These are phyloP conservation scores for Sebastes schlegelii DNA, from an alignment of 2,113 vertebrate genomes.

Conservation along the genomic window DNA sequence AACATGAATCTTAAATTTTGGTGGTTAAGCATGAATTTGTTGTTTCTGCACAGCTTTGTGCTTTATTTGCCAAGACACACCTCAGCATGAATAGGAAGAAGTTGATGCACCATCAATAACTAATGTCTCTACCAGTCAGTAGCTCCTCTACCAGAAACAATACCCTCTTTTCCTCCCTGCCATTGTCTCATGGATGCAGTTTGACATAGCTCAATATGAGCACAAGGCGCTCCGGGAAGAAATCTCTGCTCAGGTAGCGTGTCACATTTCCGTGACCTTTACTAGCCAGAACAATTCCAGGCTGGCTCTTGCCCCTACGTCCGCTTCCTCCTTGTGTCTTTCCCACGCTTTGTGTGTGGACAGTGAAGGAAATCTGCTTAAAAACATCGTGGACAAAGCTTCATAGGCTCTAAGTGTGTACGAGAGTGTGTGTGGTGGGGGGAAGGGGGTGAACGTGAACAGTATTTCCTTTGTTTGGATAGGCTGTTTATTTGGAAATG, in stretches of 20 bases:
- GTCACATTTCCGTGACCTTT: constrained; percentile 85
- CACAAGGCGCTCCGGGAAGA: constrained; percentile 73
- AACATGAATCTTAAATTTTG: neutral
- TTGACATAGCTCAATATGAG: constrained; percentile 52
- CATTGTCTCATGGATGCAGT: constrained; percentile 71
- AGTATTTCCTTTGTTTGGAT: constrained; percentile 83
- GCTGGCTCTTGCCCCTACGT: constrained; percentile 79
- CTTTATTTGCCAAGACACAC: neutral
- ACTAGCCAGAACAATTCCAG: constrained; percentile 85
- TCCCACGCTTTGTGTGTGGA: constrained; percentile 84
- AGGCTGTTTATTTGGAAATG: constrained; percentile 78
- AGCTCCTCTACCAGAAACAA: constrained; percentile 59
- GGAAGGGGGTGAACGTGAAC: constrained; percentile 42
- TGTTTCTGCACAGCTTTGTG: neutral
- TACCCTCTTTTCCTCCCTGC: constrained; percentile 58
- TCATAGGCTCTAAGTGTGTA: constrained; percentile 55
- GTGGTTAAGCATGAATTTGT: neutral
- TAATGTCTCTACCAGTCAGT: constrained; percentile 74
- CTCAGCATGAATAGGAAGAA: constrained; percentile 10
- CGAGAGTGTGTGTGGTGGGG: neutral
- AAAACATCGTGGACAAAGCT: constrained; percentile 82
- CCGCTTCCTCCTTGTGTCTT: constrained; percentile 85
- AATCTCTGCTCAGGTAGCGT: constrained; percentile 84
- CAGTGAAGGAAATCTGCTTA: constrained; percentile 84
- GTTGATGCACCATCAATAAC: constrained; percentile 29